These are phyloP conservation scores for Eciton burchellii DNA, from an alignment of 1,140 invertebrate genomes.

Conservation along the genomic window DNA sequence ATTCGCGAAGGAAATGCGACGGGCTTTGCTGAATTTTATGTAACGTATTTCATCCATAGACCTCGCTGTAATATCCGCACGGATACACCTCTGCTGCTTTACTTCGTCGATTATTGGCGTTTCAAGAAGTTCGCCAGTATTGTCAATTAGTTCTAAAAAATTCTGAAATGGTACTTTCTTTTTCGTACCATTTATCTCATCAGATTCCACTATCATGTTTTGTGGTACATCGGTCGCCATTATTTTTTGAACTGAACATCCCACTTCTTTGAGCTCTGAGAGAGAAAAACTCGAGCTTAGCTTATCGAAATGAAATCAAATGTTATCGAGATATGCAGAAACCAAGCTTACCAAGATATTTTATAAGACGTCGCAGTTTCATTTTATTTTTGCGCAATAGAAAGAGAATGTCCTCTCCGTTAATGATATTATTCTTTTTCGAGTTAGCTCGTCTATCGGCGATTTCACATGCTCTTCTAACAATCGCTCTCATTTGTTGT, in stretches of 20 bases:
- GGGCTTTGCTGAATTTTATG: constrained; percentile 84
- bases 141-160: constrained; percentile 81
- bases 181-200: constrained; percentile 64
- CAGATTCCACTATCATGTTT: constrained; percentile 47
- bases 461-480: constrained; percentile 85
- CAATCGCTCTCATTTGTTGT: constrained; percentile 86
- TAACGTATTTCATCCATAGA: constrained; percentile 83
- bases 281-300: no score
- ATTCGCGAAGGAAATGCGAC: constrained; percentile 85
- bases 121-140: constrained; percentile 81
- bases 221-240: constrained; percentile 71
- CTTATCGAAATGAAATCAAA: no score
- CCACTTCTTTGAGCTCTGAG: constrained; percentile 81
- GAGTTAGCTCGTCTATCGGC: constrained; percentile 82
- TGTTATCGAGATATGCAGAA: no score
- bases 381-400: constrained; percentile 87
- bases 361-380: constrained; percentile 87
- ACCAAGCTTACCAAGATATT: constrained; percentile 85
- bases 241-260: constrained; percentile 74
- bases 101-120: constrained; percentile 77
- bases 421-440: constrained; percentile 67
- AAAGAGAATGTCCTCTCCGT: constrained; percentile 87
- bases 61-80: constrained; percentile 81
- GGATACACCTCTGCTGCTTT: constrained; percentile 80
- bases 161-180: constrained; percentile 70